phyloP scores from a whole-genome alignment of 2,113 vertebrate species.

The Poeciliopsis retropinna region DNA sequence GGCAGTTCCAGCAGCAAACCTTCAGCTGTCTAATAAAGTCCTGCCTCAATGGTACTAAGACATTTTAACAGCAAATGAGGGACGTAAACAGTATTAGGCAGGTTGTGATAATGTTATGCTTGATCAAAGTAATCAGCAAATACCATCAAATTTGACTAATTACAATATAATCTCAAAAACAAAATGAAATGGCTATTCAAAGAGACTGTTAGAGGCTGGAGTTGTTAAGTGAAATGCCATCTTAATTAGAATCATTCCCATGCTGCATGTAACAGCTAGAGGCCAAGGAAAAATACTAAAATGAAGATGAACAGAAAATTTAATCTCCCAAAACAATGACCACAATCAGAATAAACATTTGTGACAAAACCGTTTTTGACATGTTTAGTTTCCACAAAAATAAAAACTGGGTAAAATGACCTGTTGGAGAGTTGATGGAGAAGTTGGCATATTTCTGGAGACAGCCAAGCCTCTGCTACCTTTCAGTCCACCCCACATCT shows the following conservation, averaged over 20 bases:
- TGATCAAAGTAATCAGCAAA: background rate
- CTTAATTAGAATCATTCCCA: constrained; percentile 37
- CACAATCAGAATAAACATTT: constrained; percentile 15
- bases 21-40: background rate
- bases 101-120: background rate
- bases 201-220: constrained; percentile 26
- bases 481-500: constrained; percentile 9
- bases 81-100: background rate
- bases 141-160: constrained; percentile 1
- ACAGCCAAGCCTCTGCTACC: constrained; percentile 14
- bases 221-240: constrained; percentile 26
- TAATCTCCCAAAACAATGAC: constrained; percentile 21
- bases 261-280: constrained; percentile 33
- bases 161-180: constrained; percentile 10
- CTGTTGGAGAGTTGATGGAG: background rate
- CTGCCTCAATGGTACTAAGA: background rate
- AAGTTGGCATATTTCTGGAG: background rate
- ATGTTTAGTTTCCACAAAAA: background rate
- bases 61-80: background rate
- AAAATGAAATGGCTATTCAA: constrained; percentile 5
- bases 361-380: background rate
- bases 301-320: constrained; percentile 16
- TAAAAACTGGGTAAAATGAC: background rate
- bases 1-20: background rate
- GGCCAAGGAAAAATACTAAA: constrained; percentile 9